Evolutionary conservation across 1,140 invertebrate genomes (phyloP), one percentile per base, ranked within the genome.

Genomic region (Panonychus citri): DNA sequence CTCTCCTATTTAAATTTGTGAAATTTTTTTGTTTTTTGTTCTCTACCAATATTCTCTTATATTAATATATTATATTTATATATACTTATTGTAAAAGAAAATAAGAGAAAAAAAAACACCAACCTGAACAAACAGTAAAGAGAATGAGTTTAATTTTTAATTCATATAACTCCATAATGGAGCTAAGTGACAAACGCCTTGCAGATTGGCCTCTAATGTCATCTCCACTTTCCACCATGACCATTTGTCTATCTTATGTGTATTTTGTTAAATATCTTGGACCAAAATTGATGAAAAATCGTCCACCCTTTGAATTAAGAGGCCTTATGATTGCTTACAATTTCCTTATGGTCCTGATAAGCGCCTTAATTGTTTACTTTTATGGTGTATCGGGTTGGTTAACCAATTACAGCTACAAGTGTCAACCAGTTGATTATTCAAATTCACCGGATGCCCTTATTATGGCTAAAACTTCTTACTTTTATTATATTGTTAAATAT

Each of bases 161-260:
- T 40, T 15, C n/a, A 24, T 46, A 46, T 46, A n/a, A 46, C 21
- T 24, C n/a, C 21, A 46, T 54, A 39, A 54, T 54, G 53, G 53
- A 17, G n/a, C 8, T 13, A 24, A 28, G 53, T 26, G 54, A 93
- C 79, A 81, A 82, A 25, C 76, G 91, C 58, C 85, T 94, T 37
- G 81, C 79, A 60, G 78, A 81, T 64, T 94, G 87, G 85, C 71
- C 79, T 15, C 78, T 95, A 74, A 89, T 93, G 82, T 80, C 78
- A 54, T 83, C 83, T 58, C 87, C 87, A 26, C 74, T 82, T 63
- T 89, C 89, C n/a, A 94, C 89, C 3, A 66, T 93, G 28, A 70
- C 73, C 21, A 78, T 86, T 61, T 90, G 86, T 70, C 60, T 90
- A 46, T 80, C 76, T 60, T 90, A 88, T 71, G 84, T 81, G 48